These are phyloP conservation scores for Acrossocheilus fasciatus DNA, from an alignment of 2,797 vertebrate species.

Conservation along the genomic window DNA sequence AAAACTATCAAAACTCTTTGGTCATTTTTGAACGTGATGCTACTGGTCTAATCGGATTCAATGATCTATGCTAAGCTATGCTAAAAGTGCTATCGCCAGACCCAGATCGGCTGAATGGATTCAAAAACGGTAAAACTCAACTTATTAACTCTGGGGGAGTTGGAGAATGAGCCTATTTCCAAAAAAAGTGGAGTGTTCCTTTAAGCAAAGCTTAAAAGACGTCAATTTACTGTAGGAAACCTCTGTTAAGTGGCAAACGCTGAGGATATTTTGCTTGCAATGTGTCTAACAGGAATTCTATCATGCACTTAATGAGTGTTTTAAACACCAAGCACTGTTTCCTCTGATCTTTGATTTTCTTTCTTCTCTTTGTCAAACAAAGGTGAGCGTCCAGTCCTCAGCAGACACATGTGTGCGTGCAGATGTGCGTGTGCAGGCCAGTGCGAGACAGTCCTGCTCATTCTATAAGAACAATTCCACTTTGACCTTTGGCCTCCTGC, in stretches of 20 bases:
- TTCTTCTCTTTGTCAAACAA: slow-evolving; percentile 8
- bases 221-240: background rate
- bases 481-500: slow-evolving; percentile 88
- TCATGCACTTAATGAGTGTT: background rate
- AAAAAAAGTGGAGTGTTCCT: too few relatives aligned
- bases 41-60: too few relatives aligned
- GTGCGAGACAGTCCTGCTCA: slow-evolving; percentile 85
- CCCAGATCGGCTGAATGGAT: too few relatives aligned
- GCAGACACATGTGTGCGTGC: slow-evolving; percentile 86
- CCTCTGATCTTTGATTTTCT: slow-evolving; percentile 3
- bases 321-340: background rate
- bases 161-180: too few relatives aligned
- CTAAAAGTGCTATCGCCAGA: too few relatives aligned
- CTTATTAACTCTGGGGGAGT: too few relatives aligned
- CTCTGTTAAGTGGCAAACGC: background rate
- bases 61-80: too few relatives aligned
- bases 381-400: slow-evolving; percentile 24
- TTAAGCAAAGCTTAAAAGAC: background rate
- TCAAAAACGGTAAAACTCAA: too few relatives aligned
- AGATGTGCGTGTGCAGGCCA: slow-evolving; percentile 86
- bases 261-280: background rate
- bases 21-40: too few relatives aligned
- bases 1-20: too few relatives aligned
- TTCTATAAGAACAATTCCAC: slow-evolving; percentile 74
- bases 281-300: background rate